Conservation (phyloP, 92 coral and sea anemone species). For the Heteractis magnifica region DNA sequence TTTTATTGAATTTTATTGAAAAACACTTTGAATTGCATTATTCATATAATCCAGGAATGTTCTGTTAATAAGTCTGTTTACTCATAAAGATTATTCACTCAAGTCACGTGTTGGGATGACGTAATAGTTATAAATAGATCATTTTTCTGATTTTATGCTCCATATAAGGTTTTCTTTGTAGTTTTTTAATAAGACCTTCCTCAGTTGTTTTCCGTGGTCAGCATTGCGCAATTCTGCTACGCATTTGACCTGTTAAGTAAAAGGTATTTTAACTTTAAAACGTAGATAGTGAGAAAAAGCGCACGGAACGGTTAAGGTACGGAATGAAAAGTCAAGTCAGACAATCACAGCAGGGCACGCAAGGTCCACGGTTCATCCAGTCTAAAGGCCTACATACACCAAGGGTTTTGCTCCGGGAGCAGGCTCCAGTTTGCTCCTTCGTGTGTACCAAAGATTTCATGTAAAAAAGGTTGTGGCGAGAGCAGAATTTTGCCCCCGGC, state of each 20-base stretch:
- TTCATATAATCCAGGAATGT: not conserved
- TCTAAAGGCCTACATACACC: too few relatives aligned
- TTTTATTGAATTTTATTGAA: not conserved
- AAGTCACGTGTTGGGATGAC: not conserved
- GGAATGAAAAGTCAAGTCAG: too few relatives aligned
- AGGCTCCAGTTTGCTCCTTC: too few relatives aligned
- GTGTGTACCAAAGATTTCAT: too few relatives aligned
- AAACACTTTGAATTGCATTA: not conserved
- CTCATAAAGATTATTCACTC: not conserved
- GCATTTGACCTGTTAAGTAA: conserved; percentile 46
- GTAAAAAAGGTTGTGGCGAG: too few relatives aligned
- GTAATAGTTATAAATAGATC: not conserved
- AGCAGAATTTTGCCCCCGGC: too few relatives aligned
- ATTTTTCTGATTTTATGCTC: conserved; percentile 26
- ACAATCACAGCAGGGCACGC: too few relatives aligned
- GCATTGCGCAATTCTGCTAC: conserved; percentile 63
- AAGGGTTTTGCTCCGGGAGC: too few relatives aligned
- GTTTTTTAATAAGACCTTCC: conserved; percentile 30
- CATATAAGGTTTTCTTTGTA: conserved; percentile 43
- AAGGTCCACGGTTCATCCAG: too few relatives aligned
- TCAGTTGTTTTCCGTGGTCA: conserved; percentile 50
- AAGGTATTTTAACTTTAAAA: not conserved
- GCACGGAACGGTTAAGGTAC: not conserved
- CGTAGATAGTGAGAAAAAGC: not conserved
- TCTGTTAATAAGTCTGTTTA: not conserved